Evolutionary conservation across 1,140 invertebrate species (phyloP), one percentile per base, ranked within the genome.

Genomic region (Tachypleus tridentatus): DNA sequence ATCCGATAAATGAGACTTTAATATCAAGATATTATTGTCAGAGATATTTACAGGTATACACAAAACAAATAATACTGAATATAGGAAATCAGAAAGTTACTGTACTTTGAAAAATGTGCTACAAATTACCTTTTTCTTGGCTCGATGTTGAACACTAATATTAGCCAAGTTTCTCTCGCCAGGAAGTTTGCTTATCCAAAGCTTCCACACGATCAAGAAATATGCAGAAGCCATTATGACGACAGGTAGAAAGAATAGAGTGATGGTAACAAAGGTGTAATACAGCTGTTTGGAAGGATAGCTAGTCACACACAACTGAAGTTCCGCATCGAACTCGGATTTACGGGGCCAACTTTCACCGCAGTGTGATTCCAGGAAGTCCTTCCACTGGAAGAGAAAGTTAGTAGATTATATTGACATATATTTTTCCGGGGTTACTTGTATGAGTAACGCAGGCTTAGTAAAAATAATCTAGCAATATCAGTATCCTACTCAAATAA

Each of bases 231-330:
- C 64, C 80, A 81, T 81, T 10, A 80, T 72, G 8, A 76, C 52
- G 9, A 80, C 75, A 1, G 80, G 80, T 51, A 80, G 63, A 69
- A 81, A 80, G 73, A 79, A 81, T n/a, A 82, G 67, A 2, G 76
- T 74, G 7, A 79, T 69, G 10, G 76, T 74, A 9, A 80, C 72
- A 61, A 77, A 73, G 48, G 77, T 76, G 69, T 79, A 80, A 68
- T 80, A 81, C 6, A 74, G 58, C 58, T 70, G 68, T 64, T 72
- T 74, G 49, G 69, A 51, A 7, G 69, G 72, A 60, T 71, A 70
- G n/a, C 49, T 68, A 4, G 62, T 57, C 5, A 71, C 49, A 53
- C 73, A 75, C 5, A 49, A 58, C 5, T 61, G 66, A 5, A 59
- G 29, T 3, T 57, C 56, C 5, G 60, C 4, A 29, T 72, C 71